These are phyloP conservation scores for Ascaphus truei DNA, from an alignment of 2,113 vertebrate genomes.

Conservation along the genomic window DNA sequence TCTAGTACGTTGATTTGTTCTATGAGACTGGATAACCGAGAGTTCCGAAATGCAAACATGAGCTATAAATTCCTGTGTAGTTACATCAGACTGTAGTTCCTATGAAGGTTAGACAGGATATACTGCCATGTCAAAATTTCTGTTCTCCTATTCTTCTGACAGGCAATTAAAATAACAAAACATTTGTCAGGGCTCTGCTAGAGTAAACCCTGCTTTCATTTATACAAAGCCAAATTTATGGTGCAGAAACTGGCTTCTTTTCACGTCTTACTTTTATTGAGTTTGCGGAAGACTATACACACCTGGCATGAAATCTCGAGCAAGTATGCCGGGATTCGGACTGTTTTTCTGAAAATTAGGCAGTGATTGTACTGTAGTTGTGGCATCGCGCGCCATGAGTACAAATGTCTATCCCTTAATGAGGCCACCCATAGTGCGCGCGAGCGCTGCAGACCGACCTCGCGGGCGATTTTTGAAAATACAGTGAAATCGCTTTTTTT, in stretches of 20 bases:
- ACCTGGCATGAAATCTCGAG: neutral
- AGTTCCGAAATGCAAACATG: neutral
- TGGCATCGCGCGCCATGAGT: too few species aligned
- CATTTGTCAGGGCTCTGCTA: neutral
- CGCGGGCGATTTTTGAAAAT: too few species aligned
- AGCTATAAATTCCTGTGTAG: neutral
- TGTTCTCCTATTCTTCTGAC: neutral
- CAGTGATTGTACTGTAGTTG: too few species aligned
- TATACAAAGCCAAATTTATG: neutral
- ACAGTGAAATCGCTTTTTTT: too few species aligned
- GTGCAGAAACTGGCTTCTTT: neutral
- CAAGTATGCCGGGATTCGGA: too few species aligned
- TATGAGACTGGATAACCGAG: neutral
- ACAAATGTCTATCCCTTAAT: too few species aligned
- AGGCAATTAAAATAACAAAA: constrained; percentile 30
- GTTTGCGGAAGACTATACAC: too few species aligned
- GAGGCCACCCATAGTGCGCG: too few species aligned
- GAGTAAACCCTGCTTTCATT: neutral
- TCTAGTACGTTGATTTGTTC: neutral
- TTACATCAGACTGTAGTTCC: neutral
- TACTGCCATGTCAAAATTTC: neutral
- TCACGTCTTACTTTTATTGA: neutral
- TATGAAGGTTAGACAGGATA: constrained; percentile 5
- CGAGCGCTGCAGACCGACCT: too few species aligned
- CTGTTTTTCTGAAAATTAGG: too few species aligned